Base-by-base conservation (phyloP, 2,888 invertebrate species). In the Mesorhabditis spiculigera region DNA sequence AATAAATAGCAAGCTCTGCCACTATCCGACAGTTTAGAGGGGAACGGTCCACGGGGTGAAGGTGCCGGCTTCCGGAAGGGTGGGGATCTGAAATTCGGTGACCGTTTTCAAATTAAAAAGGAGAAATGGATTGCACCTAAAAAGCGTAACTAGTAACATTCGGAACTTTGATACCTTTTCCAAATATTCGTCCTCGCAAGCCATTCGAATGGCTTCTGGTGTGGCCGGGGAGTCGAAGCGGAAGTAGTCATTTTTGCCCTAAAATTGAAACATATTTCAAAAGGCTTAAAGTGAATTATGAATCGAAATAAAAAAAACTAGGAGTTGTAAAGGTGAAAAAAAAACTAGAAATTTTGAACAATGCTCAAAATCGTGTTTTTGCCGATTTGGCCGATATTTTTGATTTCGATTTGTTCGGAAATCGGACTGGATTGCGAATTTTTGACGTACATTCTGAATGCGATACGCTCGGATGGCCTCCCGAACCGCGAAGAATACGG, bases 401-500 rank as follows among this genome's bases (percentile, higher is more conserved):
- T n/a, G n/a, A n/a, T n/a, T n/a, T n/a, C n/a, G n/a, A n/a, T n/a
- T n/a, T n/a, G n/a, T n/a, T n/a, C n/a, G n/a, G n/a, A n/a, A n/a
- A 50, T 50, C 13, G 13, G 6, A 50, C 6, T 50, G 50, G 8
- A 13, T 50, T 13, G 6, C 6, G 50, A n/a, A 50, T 50, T 50
- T 50, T n/a, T n/a, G 8, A 10, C 58, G n/a, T 50, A 50, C 78
- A 45, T 76, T 65, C 4, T 86, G 69, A 41, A 71, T 63, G 42
- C 95, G 89, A 0, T 93, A 93, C 0, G 92, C 91, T 78, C 89
- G 89, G 68, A 96, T 91, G 0, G 95, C 95, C 66, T 84, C 80
- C 71, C 92, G 92, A 74, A 95, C 93, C 0, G 95, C 95, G 85
- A 93, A 95, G 87, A 93, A 93, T 0, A 91, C 91, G 0, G 94